These are phyloP conservation scores for Cephus cinctus DNA, from an alignment of 1,140 invertebrate genomes.

Conservation along the genomic window DNA sequence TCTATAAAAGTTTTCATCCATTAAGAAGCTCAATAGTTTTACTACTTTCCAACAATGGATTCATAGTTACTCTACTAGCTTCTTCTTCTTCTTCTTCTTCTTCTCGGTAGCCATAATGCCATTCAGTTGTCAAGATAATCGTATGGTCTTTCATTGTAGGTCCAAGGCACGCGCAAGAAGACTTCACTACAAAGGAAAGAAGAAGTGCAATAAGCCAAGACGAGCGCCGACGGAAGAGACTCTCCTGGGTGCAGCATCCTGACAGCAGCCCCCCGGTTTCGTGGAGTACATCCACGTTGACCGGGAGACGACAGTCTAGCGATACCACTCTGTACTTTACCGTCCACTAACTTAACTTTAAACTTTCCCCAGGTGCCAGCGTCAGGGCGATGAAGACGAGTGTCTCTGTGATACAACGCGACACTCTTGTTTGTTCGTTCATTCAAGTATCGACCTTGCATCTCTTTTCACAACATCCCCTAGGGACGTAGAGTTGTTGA, in stretches of 20 bases:
- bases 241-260: slow-evolving; percentile 55
- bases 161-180: slow-evolving; percentile 47
- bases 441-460: too few species aligned
- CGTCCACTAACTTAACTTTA: slow-evolving; percentile 36
- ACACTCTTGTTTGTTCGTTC: not conserved
- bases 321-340: slow-evolving; percentile 44
- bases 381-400: not conserved
- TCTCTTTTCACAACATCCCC: too few species aligned
- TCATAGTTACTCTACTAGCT: not conserved
- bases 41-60: not conserved
- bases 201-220: slow-evolving; percentile 40
- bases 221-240: slow-evolving; percentile 56
- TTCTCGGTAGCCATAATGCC: too few species aligned
- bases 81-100: not conserved
- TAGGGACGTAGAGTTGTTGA: too few species aligned
- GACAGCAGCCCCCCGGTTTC: slow-evolving; percentile 82
- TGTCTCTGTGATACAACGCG: not conserved
- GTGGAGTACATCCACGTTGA: slow-evolving; percentile 88
- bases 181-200: slow-evolving; percentile 43
- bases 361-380: not conserved
- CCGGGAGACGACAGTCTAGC: slow-evolving; percentile 80
- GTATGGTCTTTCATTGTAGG: slow-evolving; percentile 26
- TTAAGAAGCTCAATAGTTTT: not conserved
- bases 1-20: too few species aligned
- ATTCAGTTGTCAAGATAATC: too few species aligned